A percentile compares a stretch with the other conserved stretches of the same genome.
Conservation (phyloP, 2,888 invertebrate species). For the Meiosimyza platycephala region DNA sequence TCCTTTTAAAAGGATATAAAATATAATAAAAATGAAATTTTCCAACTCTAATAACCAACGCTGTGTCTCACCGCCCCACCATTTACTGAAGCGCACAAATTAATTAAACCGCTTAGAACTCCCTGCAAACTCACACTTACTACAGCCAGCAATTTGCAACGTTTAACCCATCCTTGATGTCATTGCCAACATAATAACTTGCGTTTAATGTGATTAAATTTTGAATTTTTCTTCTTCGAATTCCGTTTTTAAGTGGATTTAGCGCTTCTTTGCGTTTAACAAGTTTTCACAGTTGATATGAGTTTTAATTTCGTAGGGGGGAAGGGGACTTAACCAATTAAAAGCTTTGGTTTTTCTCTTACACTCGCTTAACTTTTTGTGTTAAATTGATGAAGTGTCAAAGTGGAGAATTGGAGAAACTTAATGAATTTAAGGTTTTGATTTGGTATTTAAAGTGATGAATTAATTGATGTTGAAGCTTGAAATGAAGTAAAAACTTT, state of each 20-base stretch:
- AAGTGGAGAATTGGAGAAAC: neutral
- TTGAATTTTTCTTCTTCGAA: constrained; percentile 21
- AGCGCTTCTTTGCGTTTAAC: neutral
- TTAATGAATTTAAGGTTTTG: too few relatives aligned
- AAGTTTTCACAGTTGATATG: constrained; percentile 12
- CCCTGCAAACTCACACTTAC: neutral
- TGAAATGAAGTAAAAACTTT: too few relatives aligned
- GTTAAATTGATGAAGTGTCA: constrained; percentile 1
- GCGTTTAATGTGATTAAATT: constrained; percentile 30
- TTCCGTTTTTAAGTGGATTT: constrained; percentile 32
- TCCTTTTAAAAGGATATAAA: too few relatives aligned
- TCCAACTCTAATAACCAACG: too few relatives aligned
- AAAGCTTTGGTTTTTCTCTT: constrained; percentile 3
- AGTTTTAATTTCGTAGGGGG: constrained; percentile 9
- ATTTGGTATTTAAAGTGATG: too few relatives aligned
- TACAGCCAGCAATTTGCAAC: neutral
- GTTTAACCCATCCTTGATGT: too few relatives aligned
- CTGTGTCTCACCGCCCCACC: too few relatives aligned
- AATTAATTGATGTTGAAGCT: too few relatives aligned
- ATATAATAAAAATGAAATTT: too few relatives aligned
- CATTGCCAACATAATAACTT: neutral
- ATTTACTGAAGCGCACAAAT: constrained; percentile 4
- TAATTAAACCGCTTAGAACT: constrained; percentile 33
- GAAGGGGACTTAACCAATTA: neutral
- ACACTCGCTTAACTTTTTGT: constrained; percentile 1